A percentile compares a stretch with the other conserved stretches of the same genome.
phyloP scores from a whole-genome alignment of 2,797 vertebrate species.

The Pseudotriccus pelzelni region DNA sequence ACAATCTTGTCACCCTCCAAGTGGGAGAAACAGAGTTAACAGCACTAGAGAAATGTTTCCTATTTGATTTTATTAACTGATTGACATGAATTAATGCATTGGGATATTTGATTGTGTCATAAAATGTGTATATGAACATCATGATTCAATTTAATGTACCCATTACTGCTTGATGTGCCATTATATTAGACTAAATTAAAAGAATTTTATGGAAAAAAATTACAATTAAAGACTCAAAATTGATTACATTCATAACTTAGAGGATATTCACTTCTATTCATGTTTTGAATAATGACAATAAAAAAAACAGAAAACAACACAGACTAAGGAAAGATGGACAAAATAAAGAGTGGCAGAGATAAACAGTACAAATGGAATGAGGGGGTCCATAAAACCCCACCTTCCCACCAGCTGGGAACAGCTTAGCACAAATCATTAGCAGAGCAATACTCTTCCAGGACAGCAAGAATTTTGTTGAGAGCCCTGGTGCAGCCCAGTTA shows the following conservation, averaged over 20 bases:
- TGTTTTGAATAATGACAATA: constrained; percentile 77
- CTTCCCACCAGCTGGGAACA: not conserved
- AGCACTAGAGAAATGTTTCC: constrained; percentile 76
- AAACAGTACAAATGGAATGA: not conserved
- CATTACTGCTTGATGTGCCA: constrained; percentile 86
- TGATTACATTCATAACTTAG: constrained; percentile 84
- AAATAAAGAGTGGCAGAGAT: not conserved
- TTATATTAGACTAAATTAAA: constrained; percentile 88
- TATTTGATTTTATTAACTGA: constrained; percentile 86
- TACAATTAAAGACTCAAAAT: constrained; percentile 83
- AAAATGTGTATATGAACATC: constrained; percentile 86
- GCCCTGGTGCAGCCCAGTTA: not conserved
- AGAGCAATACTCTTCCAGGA: not conserved
- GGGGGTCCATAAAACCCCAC: not conserved
- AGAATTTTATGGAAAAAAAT: constrained; percentile 86
- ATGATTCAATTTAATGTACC: constrained; percentile 87
- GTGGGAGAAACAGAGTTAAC: constrained; percentile 57
- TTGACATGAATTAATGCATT: constrained; percentile 85
- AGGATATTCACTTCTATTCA: constrained; percentile 77
- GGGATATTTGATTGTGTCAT: constrained; percentile 85
- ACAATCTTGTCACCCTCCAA: constrained; percentile 38
- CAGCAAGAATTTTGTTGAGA: not conserved
- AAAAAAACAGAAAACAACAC: constrained; percentile 73
- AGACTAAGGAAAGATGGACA: constrained; percentile 9
- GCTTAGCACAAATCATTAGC: not conserved